A percentile compares a stretch with the other conserved stretches of the same genome.
phyloP scores from a whole-genome alignment of 2,797 vertebrate genomes.

The Syndactyla subalaris region DNA sequence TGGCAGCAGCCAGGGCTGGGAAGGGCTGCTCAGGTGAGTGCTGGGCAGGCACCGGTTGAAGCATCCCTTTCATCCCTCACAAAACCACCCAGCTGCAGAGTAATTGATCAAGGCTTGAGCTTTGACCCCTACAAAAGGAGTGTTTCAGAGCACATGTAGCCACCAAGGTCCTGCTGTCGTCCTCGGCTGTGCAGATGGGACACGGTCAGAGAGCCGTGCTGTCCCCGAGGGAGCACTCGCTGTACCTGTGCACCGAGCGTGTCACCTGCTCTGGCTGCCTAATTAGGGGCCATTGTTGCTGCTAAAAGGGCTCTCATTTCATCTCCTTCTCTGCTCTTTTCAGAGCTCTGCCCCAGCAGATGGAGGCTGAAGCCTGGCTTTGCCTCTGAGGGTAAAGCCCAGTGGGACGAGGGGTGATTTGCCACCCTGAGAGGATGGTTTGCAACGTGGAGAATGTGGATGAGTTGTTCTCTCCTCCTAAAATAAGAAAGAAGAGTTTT shows the following conservation, averaged over 20 bases:
- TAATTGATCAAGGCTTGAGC: not conserved
- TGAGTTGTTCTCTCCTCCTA: not conserved
- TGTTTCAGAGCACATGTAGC: accelerated
- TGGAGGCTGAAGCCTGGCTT: not conserved
- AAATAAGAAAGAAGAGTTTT: not conserved
- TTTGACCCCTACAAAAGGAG: not conserved
- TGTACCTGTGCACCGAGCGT: not conserved
- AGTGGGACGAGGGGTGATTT: not conserved
- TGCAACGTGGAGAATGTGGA: not conserved
- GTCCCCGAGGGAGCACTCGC: not conserved
- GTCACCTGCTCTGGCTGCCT: not conserved
- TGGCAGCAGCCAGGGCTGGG: not conserved
- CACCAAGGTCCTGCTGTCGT: not conserved
- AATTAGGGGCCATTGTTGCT: not conserved
- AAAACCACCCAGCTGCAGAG: accelerated
- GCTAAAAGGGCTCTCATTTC: not conserved
- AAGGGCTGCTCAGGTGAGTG: not conserved
- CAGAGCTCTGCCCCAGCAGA: not conserved
- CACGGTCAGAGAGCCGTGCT: accelerated
- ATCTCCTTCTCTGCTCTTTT: conserved; percentile 13
- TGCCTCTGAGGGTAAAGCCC: not conserved
- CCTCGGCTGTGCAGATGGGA: not conserved
- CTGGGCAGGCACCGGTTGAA: not conserved
- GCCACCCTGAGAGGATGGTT: not conserved
- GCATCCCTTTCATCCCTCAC: not conserved